Evolutionary conservation across 2,113 vertebrate species (phyloP), one percentile per base, ranked within the genome.

Genomic region (Prionailurus bengalensis): DNA sequence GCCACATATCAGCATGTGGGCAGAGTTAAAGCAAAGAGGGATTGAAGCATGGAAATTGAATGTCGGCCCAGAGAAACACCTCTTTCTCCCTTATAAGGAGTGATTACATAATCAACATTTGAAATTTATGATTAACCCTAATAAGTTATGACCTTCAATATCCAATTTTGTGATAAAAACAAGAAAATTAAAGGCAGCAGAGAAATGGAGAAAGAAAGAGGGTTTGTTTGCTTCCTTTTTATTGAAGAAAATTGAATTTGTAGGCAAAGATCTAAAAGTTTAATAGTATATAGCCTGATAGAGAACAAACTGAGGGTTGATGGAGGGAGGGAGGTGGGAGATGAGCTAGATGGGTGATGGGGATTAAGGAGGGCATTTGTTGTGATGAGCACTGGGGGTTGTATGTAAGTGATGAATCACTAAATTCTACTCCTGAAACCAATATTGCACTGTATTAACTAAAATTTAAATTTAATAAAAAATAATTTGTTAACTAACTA

Each of bases 21-120:
- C 97, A 97, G 98, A 98, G 95, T 95, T 97, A 98, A 98, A 98
- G 97, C 89, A 96, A 98, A 97, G 95, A 95, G 78, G 48, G 94
- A 95, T 0, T 96, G 96, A 96, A 98, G 81, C 1, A 0, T 84
- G 66, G 94, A 98, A 98, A 97, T 89, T 80, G 66, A 98, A 97
- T 65, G 78, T 33, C 48, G 31, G 33, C 78, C 95, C 84, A 68
- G 89, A 97, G 95, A 98, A 98, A 95, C 94, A 97, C 33, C 66
- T 95, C 55, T 85, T 82, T 94, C 95, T 97, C 95, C 84, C 80
- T 94, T 92, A 29, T 45, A 61, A 74, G 93, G 14, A 93, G 55
- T 48, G 63, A 97, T 86, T 97, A 48, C 48, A 83, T 51, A 78
- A 89, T 95, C 97, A 98, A 91, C 87, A 82, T 97, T 95, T 96